Base-by-base conservation (phyloP, 2,797 vertebrate species). In the Enteromius anoplus region DNA sequence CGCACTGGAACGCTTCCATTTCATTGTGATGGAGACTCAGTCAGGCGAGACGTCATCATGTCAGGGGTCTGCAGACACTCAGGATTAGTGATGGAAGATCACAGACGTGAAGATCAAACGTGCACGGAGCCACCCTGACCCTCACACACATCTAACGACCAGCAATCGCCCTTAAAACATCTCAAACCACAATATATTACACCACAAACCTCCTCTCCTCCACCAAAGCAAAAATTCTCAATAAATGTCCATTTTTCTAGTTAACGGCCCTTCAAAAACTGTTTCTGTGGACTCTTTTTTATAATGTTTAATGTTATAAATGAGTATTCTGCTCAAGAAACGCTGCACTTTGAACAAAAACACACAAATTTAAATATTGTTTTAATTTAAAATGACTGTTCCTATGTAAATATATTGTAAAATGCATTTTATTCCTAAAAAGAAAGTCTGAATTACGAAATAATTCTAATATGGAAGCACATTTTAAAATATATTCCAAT, bases 61-160 rank as follows among this genome's bases (percentile, higher is more conserved):
- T 47, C 68, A 29, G 7, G 14, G n/a, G 42, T 14, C 66, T 42
- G 37, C 66, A 45, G 23, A 47, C 42, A 4, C 42, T 26, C 66
- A 15, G 68, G 68, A 26, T 47, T 29, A 17, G 42, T 47, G 68
- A 71, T 47, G 68, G 42, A 47, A 71, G 68, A 70, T 45, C 68
- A 70, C 68, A 70, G 68, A 70, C n/a, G 12, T 26, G n/a, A 70
- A 26, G 68, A 29, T 71, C 69, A 71, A 71, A 71, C 69, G 4
- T 29, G 14, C 10, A 17, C 3, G 2, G 68, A 70, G 12, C 15
- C 68, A 45, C 68, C 12, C 40, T 8, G 11, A 45, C 5, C 21
- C 42, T 17, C 69, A 29, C 23, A 71, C 23, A 47, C 42, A 47
- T 8, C 40, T n/a, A 47, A 23, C 3, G 11, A 17, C n/a, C n/a